Percentiles rank a stretch among this genome's conserved stretches.
Evolutionary conservation across 2,797 vertebrate species (phyloP).

Genomic region (Pseudopleuronectes americanus): DNA sequence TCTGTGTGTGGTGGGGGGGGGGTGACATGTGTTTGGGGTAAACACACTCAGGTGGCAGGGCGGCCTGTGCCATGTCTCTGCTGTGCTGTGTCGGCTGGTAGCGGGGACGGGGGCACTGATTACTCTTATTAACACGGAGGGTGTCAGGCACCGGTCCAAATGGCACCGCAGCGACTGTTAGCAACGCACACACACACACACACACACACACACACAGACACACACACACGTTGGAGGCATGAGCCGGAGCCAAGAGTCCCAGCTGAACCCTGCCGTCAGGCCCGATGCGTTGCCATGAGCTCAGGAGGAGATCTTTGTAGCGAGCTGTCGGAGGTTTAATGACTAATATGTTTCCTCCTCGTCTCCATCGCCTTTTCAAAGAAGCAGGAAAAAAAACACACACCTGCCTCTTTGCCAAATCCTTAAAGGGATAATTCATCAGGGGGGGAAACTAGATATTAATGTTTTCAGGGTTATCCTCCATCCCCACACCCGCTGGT

Average conservation of each 20-base stretch:
- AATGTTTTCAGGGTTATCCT: slow-evolving; percentile 12
- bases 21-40: slow-evolving; percentile 82
- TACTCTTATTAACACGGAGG: slow-evolving; percentile 97
- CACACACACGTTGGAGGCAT: slow-evolving; percentile 26
- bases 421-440: slow-evolving; percentile 22
- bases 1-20: slow-evolving; percentile 24
- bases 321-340: slow-evolving; percentile 91
- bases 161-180: slow-evolving; percentile 64
- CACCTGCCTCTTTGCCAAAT: slow-evolving; percentile 37
- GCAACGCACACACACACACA: slow-evolving; percentile 22
- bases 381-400: slow-evolving; percentile 13
- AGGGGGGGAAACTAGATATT: slow-evolving; percentile 29
- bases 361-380: slow-evolving; percentile 27
- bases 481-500: slow-evolving; percentile 46
- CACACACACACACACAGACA: neutral
- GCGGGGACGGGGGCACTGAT: slow-evolving; percentile 96
- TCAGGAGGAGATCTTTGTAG: slow-evolving; percentile 93
- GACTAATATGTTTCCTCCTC: slow-evolving; percentile 81
- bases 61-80: slow-evolving; percentile 91
- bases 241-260: slow-evolving; percentile 73
- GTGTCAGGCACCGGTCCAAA: slow-evolving; percentile 95
- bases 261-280: slow-evolving; percentile 68
- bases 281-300: slow-evolving; percentile 87
- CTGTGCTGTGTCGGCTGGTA: slow-evolving; percentile 91
- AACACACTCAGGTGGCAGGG: slow-evolving; percentile 84